A percentile compares a stretch with the other conserved stretches of the same genome.
Evolutionary conservation across 2,113 vertebrate species (phyloP).

Genomic region (Eonycteris spelaea): DNA sequence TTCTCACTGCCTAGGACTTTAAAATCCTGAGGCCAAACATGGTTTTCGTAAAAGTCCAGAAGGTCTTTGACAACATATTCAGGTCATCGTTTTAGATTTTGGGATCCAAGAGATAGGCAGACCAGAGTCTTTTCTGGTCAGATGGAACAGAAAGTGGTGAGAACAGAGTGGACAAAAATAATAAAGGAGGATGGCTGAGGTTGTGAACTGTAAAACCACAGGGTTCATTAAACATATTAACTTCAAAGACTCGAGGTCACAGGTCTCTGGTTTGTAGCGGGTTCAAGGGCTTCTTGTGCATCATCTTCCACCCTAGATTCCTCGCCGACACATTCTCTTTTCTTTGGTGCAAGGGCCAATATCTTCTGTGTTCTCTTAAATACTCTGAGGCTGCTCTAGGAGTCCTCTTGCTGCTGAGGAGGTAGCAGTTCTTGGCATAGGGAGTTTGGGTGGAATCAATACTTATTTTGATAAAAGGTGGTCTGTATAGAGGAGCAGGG

Average conservation of each 20-base stretch:
- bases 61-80: background rate
- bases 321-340: background rate
- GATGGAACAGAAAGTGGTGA: background rate
- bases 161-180: background rate
- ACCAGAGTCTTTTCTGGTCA: background rate
- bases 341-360: background rate
- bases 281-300: background rate
- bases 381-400: background rate
- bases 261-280: background rate
- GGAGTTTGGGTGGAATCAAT: background rate
- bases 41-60: background rate
- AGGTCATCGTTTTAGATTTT: background rate
- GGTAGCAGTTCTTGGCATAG: too few species aligned
- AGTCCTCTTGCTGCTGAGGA: too few species aligned
- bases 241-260: background rate
- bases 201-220: background rate
- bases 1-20: background rate
- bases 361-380: background rate
- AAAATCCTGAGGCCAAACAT: background rate
- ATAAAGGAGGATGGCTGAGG: background rate
- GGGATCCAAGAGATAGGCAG: background rate
- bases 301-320: background rate
- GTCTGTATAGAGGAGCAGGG: background rate
- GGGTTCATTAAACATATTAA: background rate
- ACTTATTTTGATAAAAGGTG: background rate